Base-by-base conservation (phyloP, 2,888 invertebrate species). In the Meteorus colon region DNA sequence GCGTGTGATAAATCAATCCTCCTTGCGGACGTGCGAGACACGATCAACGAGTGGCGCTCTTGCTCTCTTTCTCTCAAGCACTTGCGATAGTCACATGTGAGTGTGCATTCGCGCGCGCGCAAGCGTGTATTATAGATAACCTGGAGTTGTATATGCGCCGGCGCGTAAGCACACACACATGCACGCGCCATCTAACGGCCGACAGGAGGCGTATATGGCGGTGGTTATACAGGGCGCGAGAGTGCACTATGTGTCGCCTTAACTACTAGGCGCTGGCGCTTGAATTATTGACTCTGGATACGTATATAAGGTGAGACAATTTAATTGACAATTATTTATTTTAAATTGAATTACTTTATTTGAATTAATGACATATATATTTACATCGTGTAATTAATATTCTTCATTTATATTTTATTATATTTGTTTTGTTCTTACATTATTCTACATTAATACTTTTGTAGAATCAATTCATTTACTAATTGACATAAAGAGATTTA, bases 1-100 rank as follows among this genome's bases (percentile, higher is more conserved):
- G 82, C 82, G 82, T 82, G 87, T 87, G 87, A 88, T 88, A 87
- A 88, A 88, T 88, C 87, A 88, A 88, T 87, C 87, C 84, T 83
- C 77, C 82, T 79, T 76, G 84, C 75, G 80, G 85, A 84, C 85
- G 86, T 85, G 84, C 83, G 83, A 84, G 85, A 84, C 85, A 85
- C 82, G 84, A 84, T 85, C 85, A 83, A 80, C 82, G 83, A 78
- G 75, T 73, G 72, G 81, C 78, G 76, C 81, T 80, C 80, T 77
- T 82, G 19, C 55, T 19, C 55, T 55, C 55, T 55, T 10, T 55
- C 19, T 41, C 41, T 12, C 41, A 41, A 41, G 41, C 2, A 41
- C 41, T 24, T 55, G 19, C 19, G 19, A 55, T 19, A n/a, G 19
- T 55, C 24, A n/a, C 16, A 19, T 19, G 55, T 19, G 8, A 6